phyloP scores from a whole-genome alignment of 2,797 vertebrate species.

The Sebastes cheni region DNA sequence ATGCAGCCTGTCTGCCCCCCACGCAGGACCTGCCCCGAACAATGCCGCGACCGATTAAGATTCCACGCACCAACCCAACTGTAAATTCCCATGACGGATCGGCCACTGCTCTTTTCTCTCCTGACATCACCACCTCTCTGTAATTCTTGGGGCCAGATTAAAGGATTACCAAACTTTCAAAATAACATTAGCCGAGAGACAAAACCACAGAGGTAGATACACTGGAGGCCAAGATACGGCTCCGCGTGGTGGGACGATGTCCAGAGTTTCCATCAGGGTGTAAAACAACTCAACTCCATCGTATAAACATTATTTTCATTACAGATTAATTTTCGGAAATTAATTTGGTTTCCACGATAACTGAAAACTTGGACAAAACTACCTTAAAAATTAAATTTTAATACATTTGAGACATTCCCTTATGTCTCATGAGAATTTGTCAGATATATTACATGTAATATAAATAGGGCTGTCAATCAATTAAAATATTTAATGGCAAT shows the following conservation, averaged over 20 bases:
- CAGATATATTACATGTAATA: too few relatives aligned
- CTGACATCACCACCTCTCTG: constrained; percentile 81
- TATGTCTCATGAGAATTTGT: neutral
- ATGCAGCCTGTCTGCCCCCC: constrained; percentile 61
- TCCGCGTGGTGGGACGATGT: neutral
- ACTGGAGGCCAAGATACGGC: neutral
- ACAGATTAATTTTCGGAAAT: neutral
- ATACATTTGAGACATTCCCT: neutral
- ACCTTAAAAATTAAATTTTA: neutral
- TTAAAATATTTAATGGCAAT: too few relatives aligned
- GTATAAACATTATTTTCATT: neutral
- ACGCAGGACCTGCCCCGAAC: constrained; percentile 72
- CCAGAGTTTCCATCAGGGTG: neutral
- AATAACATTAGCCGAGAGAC: constrained; percentile 54
- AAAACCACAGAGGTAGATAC: constrained; percentile 32
- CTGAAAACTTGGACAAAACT: neutral
- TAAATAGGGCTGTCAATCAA: too few relatives aligned
- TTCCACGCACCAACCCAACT: constrained; percentile 83
- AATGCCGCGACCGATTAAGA: constrained; percentile 79
- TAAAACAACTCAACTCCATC: neutral
- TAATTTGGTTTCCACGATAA: neutral
- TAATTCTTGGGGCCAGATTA: constrained; percentile 78
- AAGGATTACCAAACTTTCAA: constrained; percentile 78
- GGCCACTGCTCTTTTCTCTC: constrained; percentile 76
- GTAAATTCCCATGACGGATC: constrained; percentile 84